Evolutionary conservation across 1,140 invertebrate genomes (phyloP).

Genomic region (Penaeus vannamei): DNA sequence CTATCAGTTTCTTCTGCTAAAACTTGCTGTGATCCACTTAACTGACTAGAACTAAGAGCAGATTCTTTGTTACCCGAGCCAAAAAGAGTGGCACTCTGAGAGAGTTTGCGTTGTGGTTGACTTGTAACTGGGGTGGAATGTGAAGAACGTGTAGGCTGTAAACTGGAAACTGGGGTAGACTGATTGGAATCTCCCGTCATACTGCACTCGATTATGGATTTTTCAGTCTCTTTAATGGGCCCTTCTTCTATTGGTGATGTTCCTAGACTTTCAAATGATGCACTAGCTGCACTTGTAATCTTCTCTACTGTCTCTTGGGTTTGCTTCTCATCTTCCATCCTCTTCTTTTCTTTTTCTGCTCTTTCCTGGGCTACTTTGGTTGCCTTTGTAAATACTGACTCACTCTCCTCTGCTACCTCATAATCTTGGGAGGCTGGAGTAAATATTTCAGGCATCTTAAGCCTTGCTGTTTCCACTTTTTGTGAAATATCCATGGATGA

Average conservation of each 20-base stretch:
- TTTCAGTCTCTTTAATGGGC: neutral
- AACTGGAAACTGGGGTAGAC: slow-evolving; percentile 39
- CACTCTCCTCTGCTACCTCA: slow-evolving; percentile 42
- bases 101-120: neutral
- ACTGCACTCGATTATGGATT: neutral
- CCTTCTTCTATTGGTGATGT: neutral
- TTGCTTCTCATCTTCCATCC: slow-evolving; percentile 12
- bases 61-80: slow-evolving; percentile 34
- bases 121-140: slow-evolving; percentile 3
- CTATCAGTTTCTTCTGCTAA: slow-evolving; percentile 51
- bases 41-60: neutral
- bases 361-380: slow-evolving; percentile 40
- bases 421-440: slow-evolving; percentile 48
- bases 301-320: neutral
- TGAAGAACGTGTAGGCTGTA: neutral
- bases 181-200: slow-evolving; percentile 9
- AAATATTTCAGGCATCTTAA: slow-evolving; percentile 51
- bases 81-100: slow-evolving; percentile 39
- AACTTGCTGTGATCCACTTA: neutral
- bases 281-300: neutral
- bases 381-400: slow-evolving; percentile 49
- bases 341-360: slow-evolving; percentile 26
- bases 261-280: neutral
- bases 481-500: neutral
- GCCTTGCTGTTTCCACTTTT: slow-evolving; percentile 1